Base-by-base conservation (phyloP, 2,797 vertebrate species). In the Tenualosa ilisha region DNA sequence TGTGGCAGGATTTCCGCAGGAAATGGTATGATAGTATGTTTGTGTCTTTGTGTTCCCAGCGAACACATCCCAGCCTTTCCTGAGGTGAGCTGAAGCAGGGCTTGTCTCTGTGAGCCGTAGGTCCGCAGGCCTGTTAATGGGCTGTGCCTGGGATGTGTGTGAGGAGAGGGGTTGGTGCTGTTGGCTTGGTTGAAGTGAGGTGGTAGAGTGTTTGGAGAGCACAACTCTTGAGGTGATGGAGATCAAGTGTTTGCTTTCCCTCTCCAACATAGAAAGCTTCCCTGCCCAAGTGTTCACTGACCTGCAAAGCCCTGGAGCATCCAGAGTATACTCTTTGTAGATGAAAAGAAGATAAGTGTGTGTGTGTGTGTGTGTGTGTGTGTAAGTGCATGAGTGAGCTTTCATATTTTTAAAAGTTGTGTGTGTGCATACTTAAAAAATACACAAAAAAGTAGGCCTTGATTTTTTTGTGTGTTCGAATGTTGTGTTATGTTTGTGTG, bases 221-320 rank as follows among this genome's bases (percentile, higher is more conserved):
- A 31, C 15, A 15, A 26, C 68, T 75, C 31, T 40, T 59, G 56
- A 43, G 68, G 31, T 75, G 31, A 40, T 31, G 31, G 68, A 75
- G 31, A 75, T 40, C 68, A 75, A 75, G 68, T 20, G 68, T 75
- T 75, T 75, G 68, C 37, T 75, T 43, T 75, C 68, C 37, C 37
- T 40, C 31, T 37, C 37, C 31, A 40, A 40, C 68, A 75, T 13
- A 75, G 68, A 43, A 13, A 40, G 68, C 68, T 75, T 75, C 9
- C 31, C 31, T 75, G 68, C 40, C 68, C 68, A 75, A 43, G 31
- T 40, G 68, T 75, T 75, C 68, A 37, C 68, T 75, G 68, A 75
- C 68, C 68, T 43, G 31, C 31, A 26, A 20, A 15, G 3, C 68
- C 68, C 68, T 75, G 68, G 37, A 43, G 13, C 17, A 75, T 20